Evolutionary conservation across 92 coral and sea anemone species (phyloP), one percentile per base, ranked within the genome.

Genomic region (Zoanthus solanderi): DNA sequence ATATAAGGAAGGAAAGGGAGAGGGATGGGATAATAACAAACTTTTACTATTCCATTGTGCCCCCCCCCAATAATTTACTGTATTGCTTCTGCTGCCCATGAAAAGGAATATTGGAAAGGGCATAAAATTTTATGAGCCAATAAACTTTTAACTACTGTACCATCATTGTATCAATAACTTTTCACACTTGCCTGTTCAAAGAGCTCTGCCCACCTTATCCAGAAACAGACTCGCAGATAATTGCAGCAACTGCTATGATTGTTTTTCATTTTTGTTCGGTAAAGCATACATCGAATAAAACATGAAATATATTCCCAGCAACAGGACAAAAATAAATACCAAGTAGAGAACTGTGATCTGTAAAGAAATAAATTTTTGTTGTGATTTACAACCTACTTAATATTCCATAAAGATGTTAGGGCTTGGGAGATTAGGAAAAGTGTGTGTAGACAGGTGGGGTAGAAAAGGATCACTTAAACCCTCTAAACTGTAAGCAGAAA

Each of bases 301-400:
- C 85, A 81, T 66, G 46, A 81, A 81, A 46, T 81, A 81, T 65
- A 81, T 81, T 11, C 85, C 85, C 15, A 81, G 85, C 85, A 81
- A 81, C 44, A 81, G 60, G 9, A 81, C 75, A 47, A 28, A 66
- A 5, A 81, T 81, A 67, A 81, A 81, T 5, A 12, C 85, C 85
- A 81, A 52, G 16, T 81, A 81, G 9, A 81, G 61, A n/a, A 81
- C 85, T 6, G 85, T 81, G 15, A 81, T 81, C 85, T 81, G 75
- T 16, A 65, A 81, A 18, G 46, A 29, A 65, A 81, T 48, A 45
- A 81, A 16, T 30, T 6, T 44, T 0, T n/a, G 28, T 8, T 23
- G 5, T 63, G 8, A 63, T n/a, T n/a, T 3, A 23, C 29, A 17
- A n/a, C 16, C 30, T 18, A n/a, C 28, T n/a, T 1, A 2, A 9